These are phyloP conservation scores for Ecdyonurus torrentis DNA, from an alignment of 2,888 invertebrate species.

Conservation along the genomic window DNA sequence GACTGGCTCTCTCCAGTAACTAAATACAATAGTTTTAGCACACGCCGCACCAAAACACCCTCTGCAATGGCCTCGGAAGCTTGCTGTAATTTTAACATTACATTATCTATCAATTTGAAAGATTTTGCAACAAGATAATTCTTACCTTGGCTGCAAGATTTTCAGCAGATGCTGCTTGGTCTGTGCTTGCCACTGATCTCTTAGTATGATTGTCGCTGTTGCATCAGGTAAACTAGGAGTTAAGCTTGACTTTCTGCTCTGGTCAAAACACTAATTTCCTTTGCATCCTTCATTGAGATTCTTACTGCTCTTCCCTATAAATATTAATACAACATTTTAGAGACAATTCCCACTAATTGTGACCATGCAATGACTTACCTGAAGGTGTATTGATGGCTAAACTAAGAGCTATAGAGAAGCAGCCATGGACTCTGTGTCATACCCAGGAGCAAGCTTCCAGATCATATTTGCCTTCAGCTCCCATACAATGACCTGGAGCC, in stretches of 20 bases:
- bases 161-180: slow-evolving; percentile 90
- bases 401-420: slow-evolving; percentile 16
- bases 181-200: slow-evolving; percentile 79
- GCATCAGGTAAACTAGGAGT: slow-evolving; percentile 90
- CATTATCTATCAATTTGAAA: background rate
- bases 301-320: slow-evolving; percentile 21
- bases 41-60: slow-evolving; percentile 53
- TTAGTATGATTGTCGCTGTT: slow-evolving; percentile 42
- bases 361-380: too few species aligned
- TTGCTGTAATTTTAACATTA: slow-evolving; percentile 29
- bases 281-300: slow-evolving; percentile 27
- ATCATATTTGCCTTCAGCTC: slow-evolving; percentile 94
- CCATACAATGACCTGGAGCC: slow-evolving; percentile 96
- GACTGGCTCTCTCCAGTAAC: slow-evolving; percentile 22
- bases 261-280: slow-evolving; percentile 39
- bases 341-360: too few species aligned
- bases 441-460: slow-evolving; percentile 63
- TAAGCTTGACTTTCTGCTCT: slow-evolving; percentile 83
- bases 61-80: slow-evolving; percentile 83
- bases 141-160: slow-evolving; percentile 60
- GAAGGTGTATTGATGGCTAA: slow-evolving; percentile 15
- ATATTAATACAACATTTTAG: slow-evolving; percentile 50
- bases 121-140: too few species aligned
- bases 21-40: slow-evolving; percentile 49
- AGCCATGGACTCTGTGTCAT: slow-evolving; percentile 37